These are phyloP conservation scores for Miniopterus natalensis DNA, from an alignment of 2,113 vertebrate genomes.

Conservation along the genomic window DNA sequence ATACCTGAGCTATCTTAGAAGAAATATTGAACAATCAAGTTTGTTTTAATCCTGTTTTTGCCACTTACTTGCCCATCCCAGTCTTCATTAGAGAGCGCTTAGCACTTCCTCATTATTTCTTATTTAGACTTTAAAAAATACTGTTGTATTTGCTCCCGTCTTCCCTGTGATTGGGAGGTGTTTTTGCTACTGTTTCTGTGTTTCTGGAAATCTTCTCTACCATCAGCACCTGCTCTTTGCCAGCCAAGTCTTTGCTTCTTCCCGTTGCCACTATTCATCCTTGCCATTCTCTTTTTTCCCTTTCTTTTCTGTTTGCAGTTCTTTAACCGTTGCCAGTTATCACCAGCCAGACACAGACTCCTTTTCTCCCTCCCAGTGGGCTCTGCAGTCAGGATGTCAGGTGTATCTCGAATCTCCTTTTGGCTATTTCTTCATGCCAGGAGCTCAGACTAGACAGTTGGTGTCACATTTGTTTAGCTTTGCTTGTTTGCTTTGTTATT, in stretches of 20 bases:
- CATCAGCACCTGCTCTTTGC: background rate
- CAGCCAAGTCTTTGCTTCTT: background rate
- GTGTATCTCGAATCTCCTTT: background rate
- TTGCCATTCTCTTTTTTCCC: background rate
- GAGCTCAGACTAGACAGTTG: background rate
- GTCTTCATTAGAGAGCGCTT: background rate
- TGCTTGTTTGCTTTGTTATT: background rate
- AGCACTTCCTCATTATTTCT: background rate
- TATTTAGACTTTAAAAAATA: background rate
- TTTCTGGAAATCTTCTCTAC: background rate
- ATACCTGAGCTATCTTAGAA: background rate
- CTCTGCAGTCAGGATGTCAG: background rate
- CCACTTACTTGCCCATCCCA: background rate
- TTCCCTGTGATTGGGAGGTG: background rate
- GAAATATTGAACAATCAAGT: background rate
- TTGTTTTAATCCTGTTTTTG: background rate
- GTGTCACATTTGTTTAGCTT: background rate
- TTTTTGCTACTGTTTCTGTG: background rate
- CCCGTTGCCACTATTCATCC: rapidly evolving
- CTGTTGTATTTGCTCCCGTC: background rate
- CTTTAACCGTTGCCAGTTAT: background rate
- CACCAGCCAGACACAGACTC: background rate
- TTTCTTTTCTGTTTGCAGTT: background rate
- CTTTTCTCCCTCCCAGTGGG: background rate
- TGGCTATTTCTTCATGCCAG: background rate